phyloP scores from a whole-genome alignment of 2,113 vertebrate species.

The Tyrannus savana region DNA sequence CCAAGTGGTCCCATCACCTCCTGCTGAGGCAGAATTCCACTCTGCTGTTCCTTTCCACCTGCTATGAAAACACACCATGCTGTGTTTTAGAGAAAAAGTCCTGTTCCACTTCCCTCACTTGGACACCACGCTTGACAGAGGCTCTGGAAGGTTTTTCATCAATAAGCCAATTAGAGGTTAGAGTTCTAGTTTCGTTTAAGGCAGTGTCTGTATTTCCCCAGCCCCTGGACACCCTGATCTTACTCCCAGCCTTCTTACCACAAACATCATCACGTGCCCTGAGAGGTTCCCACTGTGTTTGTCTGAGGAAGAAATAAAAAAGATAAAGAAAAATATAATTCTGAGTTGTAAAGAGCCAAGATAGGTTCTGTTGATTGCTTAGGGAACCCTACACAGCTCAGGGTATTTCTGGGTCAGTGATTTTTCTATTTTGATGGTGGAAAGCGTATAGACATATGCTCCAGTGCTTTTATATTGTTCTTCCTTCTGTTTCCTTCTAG shows the following conservation, averaged over 20 bases:
- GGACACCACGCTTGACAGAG: neutral
- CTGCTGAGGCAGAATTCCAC: neutral
- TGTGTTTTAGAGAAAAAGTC: neutral
- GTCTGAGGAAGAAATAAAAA: neutral
- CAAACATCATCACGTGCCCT: neutral
- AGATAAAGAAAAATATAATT: neutral
- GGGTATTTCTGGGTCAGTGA: conserved; percentile 46
- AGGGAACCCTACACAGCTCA: neutral
- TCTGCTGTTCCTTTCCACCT: neutral
- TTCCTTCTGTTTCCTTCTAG: conserved; percentile 5
- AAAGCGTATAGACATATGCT: conserved; percentile 12
- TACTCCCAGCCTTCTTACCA: neutral
- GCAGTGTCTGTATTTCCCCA: neutral
- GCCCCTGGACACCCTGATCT: neutral
- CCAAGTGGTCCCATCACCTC: neutral
- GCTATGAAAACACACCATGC: neutral
- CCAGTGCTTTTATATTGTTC: conserved; percentile 39
- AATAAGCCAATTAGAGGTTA: neutral
- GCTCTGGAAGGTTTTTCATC: neutral
- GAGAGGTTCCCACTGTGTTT: neutral
- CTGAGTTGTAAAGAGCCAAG: neutral
- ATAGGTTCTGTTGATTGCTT: neutral
- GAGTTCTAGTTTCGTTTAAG: neutral
- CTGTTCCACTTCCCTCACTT: neutral
- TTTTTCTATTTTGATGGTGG: neutral